Percentiles rank a stretch among this genome's conserved stretches.
phyloP scores from a whole-genome alignment of 2,797 vertebrate genomes.

The Serranus cabrilla region DNA sequence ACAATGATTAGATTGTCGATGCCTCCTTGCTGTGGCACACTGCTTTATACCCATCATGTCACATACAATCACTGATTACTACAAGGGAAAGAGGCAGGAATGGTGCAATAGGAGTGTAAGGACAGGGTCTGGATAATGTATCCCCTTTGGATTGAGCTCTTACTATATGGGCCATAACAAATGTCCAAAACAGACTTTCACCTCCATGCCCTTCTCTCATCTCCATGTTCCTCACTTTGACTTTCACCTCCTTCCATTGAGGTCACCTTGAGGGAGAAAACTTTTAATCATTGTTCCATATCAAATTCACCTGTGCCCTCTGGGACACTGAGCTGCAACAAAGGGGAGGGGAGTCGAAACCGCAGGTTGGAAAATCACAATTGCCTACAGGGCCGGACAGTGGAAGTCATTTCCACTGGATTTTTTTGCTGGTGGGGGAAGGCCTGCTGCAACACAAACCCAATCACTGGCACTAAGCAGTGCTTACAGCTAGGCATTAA shows the following conservation, averaged over 20 bases:
- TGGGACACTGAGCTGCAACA: slow-evolving; percentile 67
- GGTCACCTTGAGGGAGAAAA: slow-evolving; percentile 85
- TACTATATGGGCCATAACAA: slow-evolving; percentile 43
- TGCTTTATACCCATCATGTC: slow-evolving; percentile 71
- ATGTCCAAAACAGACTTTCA: slow-evolving; percentile 55
- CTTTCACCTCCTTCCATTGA: slow-evolving; percentile 75
- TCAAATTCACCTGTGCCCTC: slow-evolving; percentile 77
- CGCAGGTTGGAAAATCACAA: slow-evolving; percentile 65
- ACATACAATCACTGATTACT: slow-evolving; percentile 69
- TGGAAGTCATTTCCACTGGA: slow-evolving; percentile 83
- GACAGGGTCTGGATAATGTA: slow-evolving; percentile 33
- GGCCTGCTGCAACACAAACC: slow-evolving; percentile 77
- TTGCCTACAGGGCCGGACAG: slow-evolving; percentile 73
- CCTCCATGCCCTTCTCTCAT: slow-evolving; percentile 58
- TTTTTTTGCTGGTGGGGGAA: slow-evolving; percentile 78
- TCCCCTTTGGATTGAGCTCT: slow-evolving; percentile 25
- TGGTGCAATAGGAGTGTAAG: slow-evolving; percentile 27
- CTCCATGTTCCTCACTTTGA: slow-evolving; percentile 67
- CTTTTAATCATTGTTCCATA: slow-evolving; percentile 86
- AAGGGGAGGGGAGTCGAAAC: slow-evolving; percentile 63
- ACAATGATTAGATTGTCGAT: slow-evolving; percentile 77
- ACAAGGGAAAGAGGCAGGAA: slow-evolving; percentile 39
- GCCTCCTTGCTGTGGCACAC: slow-evolving; percentile 57
- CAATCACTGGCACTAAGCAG: slow-evolving; percentile 82
- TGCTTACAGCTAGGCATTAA: slow-evolving; percentile 86